Evolutionary conservation across 2,797 vertebrate genomes (phyloP).

Genomic region (Enteromius mattozi): DNA sequence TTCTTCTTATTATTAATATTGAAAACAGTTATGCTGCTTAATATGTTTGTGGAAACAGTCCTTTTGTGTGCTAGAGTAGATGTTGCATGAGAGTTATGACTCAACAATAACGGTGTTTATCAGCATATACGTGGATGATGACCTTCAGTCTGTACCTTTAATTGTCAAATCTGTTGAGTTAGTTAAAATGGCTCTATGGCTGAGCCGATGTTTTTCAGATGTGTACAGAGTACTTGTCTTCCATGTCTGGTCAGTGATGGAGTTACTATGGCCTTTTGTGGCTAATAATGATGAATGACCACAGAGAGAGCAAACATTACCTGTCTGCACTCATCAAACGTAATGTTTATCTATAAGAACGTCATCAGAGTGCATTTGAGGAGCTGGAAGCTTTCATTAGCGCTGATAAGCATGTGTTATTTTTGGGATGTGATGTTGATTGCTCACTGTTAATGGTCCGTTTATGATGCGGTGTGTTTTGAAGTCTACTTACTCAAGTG

Average conservation of each 20-base stretch:
- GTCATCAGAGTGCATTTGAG: neutral
- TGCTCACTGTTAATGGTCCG: neutral
- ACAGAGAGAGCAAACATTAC: neutral
- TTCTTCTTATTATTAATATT: neutral
- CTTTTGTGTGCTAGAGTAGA: neutral
- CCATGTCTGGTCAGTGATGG: constrained; percentile 12
- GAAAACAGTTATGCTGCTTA: neutral
- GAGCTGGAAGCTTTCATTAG: neutral
- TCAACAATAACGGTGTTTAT: neutral
- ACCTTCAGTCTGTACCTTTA: neutral
- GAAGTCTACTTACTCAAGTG: neutral
- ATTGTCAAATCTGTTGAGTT: neutral
- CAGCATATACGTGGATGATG: neutral
- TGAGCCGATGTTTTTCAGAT: neutral
- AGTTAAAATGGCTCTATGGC: neutral
- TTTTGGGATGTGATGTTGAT: neutral
- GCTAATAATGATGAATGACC: neutral
- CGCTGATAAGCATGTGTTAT: neutral
- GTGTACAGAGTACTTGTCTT: neutral
- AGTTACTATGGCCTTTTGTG: neutral
- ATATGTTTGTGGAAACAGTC: neutral
- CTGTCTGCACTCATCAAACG: neutral
- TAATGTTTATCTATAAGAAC: neutral
- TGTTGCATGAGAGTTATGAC: neutral
- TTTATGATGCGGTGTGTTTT: neutral